A percentile compares a stretch with the other conserved stretches of the same genome.
Conservation (phyloP, 2,888 invertebrate genomes). For the Nudaria mundana region DNA sequence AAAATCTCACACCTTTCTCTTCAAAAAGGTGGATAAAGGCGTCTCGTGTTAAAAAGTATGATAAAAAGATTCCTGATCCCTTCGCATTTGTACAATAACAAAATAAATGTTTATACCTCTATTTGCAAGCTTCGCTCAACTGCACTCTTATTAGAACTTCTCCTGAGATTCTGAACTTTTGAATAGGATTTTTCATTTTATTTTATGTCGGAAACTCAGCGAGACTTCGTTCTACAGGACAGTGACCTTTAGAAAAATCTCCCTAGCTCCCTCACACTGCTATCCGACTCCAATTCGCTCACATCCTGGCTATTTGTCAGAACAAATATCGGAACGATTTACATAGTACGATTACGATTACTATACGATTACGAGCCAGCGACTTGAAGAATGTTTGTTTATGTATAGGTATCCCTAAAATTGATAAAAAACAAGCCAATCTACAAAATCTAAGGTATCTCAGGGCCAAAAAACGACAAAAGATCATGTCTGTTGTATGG, state of each 20-base stretch:
- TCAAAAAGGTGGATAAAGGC: background rate
- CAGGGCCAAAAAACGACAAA: too few species aligned
- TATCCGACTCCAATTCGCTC: conserved; percentile 11
- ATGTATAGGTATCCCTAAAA: too few species aligned
- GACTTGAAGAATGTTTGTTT: too few species aligned
- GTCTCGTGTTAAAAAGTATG: too few species aligned
- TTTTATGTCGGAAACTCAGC: background rate
- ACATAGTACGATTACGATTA: conserved; percentile 1
- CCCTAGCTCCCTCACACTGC: conserved; percentile 5
- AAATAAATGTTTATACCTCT: too few species aligned
- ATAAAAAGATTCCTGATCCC: too few species aligned
- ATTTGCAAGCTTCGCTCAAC: background rate
- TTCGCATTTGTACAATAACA: too few species aligned
- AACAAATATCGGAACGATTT: conserved; percentile 4
- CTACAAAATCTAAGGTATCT: too few species aligned
- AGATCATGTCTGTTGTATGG: too few species aligned
- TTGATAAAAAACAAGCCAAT: too few species aligned
- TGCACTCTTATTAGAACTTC: background rate
- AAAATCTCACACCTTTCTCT: too few species aligned
- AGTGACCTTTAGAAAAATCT: conserved; percentile 12
- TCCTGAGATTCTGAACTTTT: conserved; percentile 1
- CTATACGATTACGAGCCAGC: too few species aligned
- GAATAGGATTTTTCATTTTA: background rate
- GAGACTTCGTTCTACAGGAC: conserved; percentile 2
- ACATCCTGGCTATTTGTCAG: conserved; percentile 11